Evolutionary conservation across 30 jellyfish, hydroid and myxozoan genomes (phyloP), one percentile per base, ranked within the genome.

Genomic region (Hydra vulgaris): DNA sequence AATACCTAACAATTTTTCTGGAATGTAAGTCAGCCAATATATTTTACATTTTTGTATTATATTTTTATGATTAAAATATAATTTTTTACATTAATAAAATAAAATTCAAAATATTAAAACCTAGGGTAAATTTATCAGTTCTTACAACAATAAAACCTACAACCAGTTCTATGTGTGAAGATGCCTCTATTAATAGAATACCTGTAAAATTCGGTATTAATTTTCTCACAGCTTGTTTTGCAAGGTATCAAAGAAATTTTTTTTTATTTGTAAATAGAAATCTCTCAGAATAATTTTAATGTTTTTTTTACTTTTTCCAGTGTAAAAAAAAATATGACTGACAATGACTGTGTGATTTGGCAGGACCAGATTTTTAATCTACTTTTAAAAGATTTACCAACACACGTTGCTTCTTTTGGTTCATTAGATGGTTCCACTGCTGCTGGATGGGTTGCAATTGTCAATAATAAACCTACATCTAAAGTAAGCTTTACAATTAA

Each of bases 351-450:
- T 82, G 73, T 53, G 17, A 66, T 24, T 53, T 83, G 86, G 26
- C 98, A 92, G 70, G 73, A 54, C 74, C 81, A 67, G 40, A 92
- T 92, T 15, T 69, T 82, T 82, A 84, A 81, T 82, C 78, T 82
- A 18, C 84, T 92, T 72, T 77, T 92, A 27, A 76, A 77, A 7
- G 79, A 80, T 21, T 72, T 92, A 27, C 96, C 98, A 7, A 68
- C 96, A 15, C 98, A 87, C 27, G 95, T 87, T 17, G 96, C 95
- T 18, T 78, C 94, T 83, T 92, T 83, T 83, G 98, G 98, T 19
- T 86, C 87, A 61, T 83, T 96, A 0, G 86, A 87, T 0, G 96
- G 80, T 3, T 81, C 89, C 15, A 84, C 82, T 84, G 73, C 90
- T 1, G 98, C 88, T 4, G 95, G 88, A 25, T 92, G 98, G 98